A percentile compares a stretch with the other conserved stretches of the same genome.
Conservation (phyloP, 53 echinoderm and acorn worm genomes). For the Hippasteria phrygiana region DNA sequence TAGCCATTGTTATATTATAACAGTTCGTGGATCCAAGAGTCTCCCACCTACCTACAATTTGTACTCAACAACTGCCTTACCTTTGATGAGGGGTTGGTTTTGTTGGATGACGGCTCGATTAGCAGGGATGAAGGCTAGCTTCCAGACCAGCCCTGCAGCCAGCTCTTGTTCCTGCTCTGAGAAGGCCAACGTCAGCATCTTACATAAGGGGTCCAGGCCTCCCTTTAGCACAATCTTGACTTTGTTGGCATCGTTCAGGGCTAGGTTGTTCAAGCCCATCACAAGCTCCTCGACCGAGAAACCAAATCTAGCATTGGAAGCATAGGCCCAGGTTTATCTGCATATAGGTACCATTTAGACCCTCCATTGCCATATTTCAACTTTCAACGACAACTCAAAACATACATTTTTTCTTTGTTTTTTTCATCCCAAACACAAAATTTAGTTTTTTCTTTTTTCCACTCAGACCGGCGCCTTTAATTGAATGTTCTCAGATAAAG, state of each 20-base stretch:
- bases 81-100: slow-evolving; percentile 74
- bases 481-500: no score
- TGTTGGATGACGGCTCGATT: slow-evolving; percentile 79
- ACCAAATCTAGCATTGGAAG: slow-evolving; percentile 65
- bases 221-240: slow-evolving; percentile 83
- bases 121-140: slow-evolving; percentile 83
- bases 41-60: no score
- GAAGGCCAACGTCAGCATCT: slow-evolving; percentile 71
- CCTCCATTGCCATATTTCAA: no score
- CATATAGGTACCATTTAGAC: no score
- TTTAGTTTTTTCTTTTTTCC: no score
- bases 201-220: slow-evolving; percentile 72
- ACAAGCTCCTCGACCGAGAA: slow-evolving; percentile 86
- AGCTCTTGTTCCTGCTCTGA: slow-evolving; percentile 71
- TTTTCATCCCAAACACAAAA: no score
- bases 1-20: no score
- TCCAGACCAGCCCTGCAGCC: slow-evolving; percentile 83
- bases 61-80: slow-evolving; percentile 40
- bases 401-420: no score
- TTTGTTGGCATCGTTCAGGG: slow-evolving; percentile 90
- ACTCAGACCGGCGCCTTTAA: no score
- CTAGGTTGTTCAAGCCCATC: slow-evolving; percentile 85
- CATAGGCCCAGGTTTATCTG: no score
- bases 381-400: no score
- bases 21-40: no score